Evolutionary conservation across 2,113 vertebrate genomes (phyloP).

Genomic region (Nothobranchius kuhntae): DNA sequence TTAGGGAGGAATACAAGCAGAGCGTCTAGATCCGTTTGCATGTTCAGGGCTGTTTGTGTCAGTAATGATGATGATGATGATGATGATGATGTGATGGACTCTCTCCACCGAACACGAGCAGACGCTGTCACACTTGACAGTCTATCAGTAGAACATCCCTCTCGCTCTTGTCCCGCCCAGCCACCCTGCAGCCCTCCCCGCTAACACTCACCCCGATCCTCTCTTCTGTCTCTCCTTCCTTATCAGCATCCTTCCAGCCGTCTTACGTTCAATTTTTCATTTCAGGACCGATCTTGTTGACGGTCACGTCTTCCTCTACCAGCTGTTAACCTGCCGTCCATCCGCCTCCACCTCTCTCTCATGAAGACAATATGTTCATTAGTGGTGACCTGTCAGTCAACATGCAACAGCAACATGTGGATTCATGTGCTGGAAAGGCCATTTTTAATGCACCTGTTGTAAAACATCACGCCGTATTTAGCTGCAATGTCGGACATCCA

Average conservation of each 20-base stretch:
- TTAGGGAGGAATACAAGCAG: neutral
- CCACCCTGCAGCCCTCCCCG: slow-evolving; percentile 17
- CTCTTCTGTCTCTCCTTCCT: slow-evolving; percentile 61
- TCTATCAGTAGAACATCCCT: slow-evolving; percentile 71
- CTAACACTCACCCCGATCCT: slow-evolving; percentile 37
- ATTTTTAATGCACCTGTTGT: neutral
- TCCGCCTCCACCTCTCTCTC: slow-evolving; percentile 14
- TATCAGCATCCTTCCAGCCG: slow-evolving; percentile 71
- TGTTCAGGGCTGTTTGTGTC: slow-evolving; percentile 38
- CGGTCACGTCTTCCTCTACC: slow-evolving; percentile 46
- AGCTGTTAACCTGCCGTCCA: slow-evolving; percentile 50
- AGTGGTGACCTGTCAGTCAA: slow-evolving; percentile 57
- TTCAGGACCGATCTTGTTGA: slow-evolving; percentile 74
- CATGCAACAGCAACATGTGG: slow-evolving; percentile 25
- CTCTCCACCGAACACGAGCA: slow-evolving; percentile 70
- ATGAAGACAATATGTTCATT: slow-evolving; percentile 55
- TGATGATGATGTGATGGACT: slow-evolving; percentile 48
- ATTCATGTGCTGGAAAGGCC: slow-evolving; percentile 9
- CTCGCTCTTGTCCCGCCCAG: slow-evolving; percentile 28
- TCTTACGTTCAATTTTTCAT: slow-evolving; percentile 74
- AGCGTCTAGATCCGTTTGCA: slow-evolving; percentile 17
- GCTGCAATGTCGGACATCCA: too few species aligned
- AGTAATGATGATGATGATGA: slow-evolving; percentile 30
- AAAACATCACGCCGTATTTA: too few species aligned
- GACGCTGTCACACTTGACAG: slow-evolving; percentile 68